phyloP scores from a whole-genome alignment of 53 echinoderm and acorn worm genomes.

The Luidia sarsii region DNA sequence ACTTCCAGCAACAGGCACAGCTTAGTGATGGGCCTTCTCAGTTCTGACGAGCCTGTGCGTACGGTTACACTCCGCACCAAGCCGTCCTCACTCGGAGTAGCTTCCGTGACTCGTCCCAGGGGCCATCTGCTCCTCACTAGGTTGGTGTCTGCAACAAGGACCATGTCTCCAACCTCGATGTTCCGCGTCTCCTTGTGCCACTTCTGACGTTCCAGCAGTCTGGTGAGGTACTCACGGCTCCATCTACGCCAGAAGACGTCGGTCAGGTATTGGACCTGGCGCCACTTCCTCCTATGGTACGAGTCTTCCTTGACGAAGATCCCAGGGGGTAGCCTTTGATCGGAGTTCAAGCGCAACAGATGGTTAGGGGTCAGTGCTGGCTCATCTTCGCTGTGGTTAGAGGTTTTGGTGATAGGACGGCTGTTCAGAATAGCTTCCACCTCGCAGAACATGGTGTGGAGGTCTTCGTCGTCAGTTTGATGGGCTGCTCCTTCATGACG shows the following conservation, averaged over 20 bases:
- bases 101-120: not conserved
- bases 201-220: constrained; percentile 5
- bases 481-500: constrained; percentile 59
- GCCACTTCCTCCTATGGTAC: not conserved
- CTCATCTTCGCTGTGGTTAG: not conserved
- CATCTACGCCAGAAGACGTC: constrained; percentile 7
- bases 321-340: not conserved
- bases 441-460: constrained; percentile 50
- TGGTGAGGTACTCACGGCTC: constrained; percentile 3
- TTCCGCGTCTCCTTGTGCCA: constrained; percentile 36
- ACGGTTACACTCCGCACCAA: not conserved
- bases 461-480: constrained; percentile 37
- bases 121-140: constrained; percentile 1
- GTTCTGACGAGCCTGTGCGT: not conserved
- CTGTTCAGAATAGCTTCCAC: constrained; percentile 39
- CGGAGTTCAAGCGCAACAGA: not conserved
- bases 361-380: constrained; percentile 20
- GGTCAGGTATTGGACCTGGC: constrained; percentile 18
- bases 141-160: constrained; percentile 23
- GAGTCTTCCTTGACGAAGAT: constrained; percentile 17
- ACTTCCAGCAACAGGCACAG: not conserved
- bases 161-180: constrained; percentile 42
- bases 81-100: not conserved
- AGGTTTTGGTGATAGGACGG: constrained; percentile 7
- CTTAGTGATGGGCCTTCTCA: constrained; percentile 4